These are phyloP conservation scores for Andrena marginata DNA, from an alignment of 2,888 invertebrate genomes.

Conservation along the genomic window DNA sequence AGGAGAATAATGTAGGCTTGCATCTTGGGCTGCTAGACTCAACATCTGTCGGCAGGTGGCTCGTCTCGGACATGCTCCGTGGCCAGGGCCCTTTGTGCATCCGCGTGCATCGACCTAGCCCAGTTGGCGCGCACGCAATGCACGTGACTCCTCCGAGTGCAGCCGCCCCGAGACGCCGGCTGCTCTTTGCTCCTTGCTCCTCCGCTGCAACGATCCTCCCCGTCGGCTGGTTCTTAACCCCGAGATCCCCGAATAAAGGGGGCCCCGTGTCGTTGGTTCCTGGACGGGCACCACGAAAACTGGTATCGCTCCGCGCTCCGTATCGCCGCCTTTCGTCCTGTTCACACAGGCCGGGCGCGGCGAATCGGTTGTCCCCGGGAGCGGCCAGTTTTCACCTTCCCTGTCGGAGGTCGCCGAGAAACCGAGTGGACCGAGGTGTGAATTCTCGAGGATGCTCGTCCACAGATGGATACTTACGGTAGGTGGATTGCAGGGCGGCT, in stretches of 20 bases:
- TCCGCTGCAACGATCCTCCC: conserved; percentile 58
- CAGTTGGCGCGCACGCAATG: conserved; percentile 71
- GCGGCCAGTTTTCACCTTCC: too few relatives aligned
- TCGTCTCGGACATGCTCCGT: conserved; percentile 74
- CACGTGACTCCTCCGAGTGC: conserved; percentile 69
- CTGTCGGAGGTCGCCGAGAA: too few relatives aligned
- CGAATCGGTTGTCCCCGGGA: too few relatives aligned
- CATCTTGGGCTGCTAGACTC: conserved; percentile 73
- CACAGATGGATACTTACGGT: too few relatives aligned
- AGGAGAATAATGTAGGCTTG: conserved; percentile 67
- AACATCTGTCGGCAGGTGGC: conserved; percentile 83
- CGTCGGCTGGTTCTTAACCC: conserved; percentile 68
- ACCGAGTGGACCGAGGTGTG: too few relatives aligned
- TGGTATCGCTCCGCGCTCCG: too few relatives aligned
- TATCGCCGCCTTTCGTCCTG: too few relatives aligned
- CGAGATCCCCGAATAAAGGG: conserved; percentile 58
- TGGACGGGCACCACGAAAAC: too few relatives aligned
- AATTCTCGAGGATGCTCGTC: too few relatives aligned
- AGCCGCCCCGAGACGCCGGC: conserved; percentile 58
- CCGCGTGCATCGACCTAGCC: conserved; percentile 75
- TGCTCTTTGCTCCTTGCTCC: conserved; percentile 37
- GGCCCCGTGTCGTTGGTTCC: conserved; percentile 10
- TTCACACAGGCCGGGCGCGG: too few relatives aligned
- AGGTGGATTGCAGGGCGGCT: too few relatives aligned
- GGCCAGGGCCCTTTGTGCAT: conserved; percentile 75